phyloP scores from a whole-genome alignment of 1,140 invertebrate species.

The Probaryconus sp. region DNA sequence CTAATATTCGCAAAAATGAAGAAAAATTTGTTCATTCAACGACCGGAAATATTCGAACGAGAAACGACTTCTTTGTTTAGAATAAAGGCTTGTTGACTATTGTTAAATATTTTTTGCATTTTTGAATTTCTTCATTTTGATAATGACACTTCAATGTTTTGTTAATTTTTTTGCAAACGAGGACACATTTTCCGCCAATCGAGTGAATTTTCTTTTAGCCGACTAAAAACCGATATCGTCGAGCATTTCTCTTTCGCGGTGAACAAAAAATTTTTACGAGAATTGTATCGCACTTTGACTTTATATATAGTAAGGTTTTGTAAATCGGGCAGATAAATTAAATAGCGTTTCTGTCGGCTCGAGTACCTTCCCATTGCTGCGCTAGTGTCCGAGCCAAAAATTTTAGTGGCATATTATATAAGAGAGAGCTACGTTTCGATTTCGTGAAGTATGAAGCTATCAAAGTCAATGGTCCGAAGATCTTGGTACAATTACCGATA shows the following conservation, averaged over 20 bases:
- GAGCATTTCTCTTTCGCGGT: not conserved
- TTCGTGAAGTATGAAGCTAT: slow-evolving; percentile 77
- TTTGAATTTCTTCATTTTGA: too few species aligned
- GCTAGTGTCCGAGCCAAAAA: slow-evolving; percentile 71
- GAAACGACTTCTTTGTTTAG: slow-evolving; percentile 35
- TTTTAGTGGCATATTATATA: slow-evolving; percentile 71
- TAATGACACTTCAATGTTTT: too few species aligned
- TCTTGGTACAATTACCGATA: slow-evolving; percentile 75
- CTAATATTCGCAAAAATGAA: slow-evolving; percentile 55
- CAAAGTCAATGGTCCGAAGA: slow-evolving; percentile 75
- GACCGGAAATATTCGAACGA: slow-evolving; percentile 50
- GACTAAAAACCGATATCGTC: too few species aligned
- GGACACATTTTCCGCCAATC: too few species aligned
- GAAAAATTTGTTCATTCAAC: slow-evolving; percentile 49
- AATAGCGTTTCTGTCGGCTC: slow-evolving; percentile 42
- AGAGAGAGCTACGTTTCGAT: slow-evolving; percentile 71
- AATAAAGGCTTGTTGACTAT: slow-evolving; percentile 12
- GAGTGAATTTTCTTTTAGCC: too few species aligned
- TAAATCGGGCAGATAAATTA: slow-evolving; percentile 23
- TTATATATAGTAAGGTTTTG: slow-evolving; percentile 17
- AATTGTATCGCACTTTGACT: slow-evolving; percentile 18
- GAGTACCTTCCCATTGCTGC: slow-evolving; percentile 67
- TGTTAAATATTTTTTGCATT: slow-evolving; percentile 28
- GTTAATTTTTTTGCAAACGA: too few species aligned
- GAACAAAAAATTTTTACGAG: slow-evolving; percentile 9